A percentile compares a stretch with the other conserved stretches of the same genome.
phyloP scores from a whole-genome alignment of 2,888 invertebrate genomes.

The Cyclophora albipunctata region DNA sequence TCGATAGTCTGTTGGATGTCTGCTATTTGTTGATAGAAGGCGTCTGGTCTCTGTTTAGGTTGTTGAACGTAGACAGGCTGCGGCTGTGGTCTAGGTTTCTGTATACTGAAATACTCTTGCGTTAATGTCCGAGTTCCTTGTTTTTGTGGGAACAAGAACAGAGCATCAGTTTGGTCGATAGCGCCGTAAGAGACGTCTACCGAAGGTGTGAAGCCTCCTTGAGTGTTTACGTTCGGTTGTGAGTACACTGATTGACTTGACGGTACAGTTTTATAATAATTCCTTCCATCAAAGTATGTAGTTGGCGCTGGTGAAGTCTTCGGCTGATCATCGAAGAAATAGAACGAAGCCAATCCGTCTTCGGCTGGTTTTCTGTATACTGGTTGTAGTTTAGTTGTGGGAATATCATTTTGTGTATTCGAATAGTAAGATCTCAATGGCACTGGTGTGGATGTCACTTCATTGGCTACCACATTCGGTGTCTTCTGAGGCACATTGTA shows the following conservation, averaged over 20 bases:
- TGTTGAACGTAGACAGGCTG: constrained; percentile 47
- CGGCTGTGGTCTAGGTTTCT: constrained; percentile 57
- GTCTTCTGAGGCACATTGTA: constrained; percentile 68
- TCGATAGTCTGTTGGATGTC: constrained; percentile 80
- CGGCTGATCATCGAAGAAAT: constrained; percentile 79
- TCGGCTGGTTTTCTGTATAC: constrained; percentile 63
- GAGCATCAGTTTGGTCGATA: constrained; percentile 60
- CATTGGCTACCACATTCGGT: constrained; percentile 40
- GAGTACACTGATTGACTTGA: constrained; percentile 33
- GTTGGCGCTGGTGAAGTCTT: constrained; percentile 74
- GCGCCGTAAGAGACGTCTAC: constrained; percentile 65
- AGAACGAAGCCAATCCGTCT: constrained; percentile 77
- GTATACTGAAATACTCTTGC: constrained; percentile 71
- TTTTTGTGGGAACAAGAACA: constrained; percentile 69
- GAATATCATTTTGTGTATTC: constrained; percentile 70
- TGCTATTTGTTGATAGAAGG: constrained; percentile 79
- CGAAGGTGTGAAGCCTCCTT: constrained; percentile 49
- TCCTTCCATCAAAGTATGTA: constrained; percentile 61
- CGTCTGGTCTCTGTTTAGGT: constrained; percentile 61
- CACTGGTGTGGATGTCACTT: constrained; percentile 76
- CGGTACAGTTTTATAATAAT: constrained; percentile 63
- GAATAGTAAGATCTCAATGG: constrained; percentile 78
- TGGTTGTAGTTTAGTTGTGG: constrained; percentile 71
- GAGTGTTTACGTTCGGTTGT: constrained; percentile 45
- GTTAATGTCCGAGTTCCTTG: constrained; percentile 68